Evolutionary conservation across 2,888 invertebrate species (phyloP).

Genomic region (Heliconius cydno): DNA sequence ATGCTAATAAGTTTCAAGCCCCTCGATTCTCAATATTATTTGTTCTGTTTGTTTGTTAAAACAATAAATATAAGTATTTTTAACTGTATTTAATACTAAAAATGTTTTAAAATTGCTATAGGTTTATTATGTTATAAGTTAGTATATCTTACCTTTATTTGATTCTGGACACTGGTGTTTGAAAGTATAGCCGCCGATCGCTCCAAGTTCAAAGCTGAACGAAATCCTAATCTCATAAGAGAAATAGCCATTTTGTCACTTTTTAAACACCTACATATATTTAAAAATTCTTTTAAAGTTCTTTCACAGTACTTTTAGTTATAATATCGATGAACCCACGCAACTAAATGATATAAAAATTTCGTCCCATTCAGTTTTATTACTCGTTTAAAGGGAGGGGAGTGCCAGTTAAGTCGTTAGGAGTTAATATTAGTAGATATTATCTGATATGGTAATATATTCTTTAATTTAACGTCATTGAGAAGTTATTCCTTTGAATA

Average conservation of each 20-base stretch:
- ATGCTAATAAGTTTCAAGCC: not conserved
- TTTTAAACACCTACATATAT: conserved; percentile 41
- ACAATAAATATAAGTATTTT: not conserved
- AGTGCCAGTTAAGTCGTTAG: conserved; percentile 57
- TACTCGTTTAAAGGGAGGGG: conserved; percentile 55
- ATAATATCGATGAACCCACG: not conserved
- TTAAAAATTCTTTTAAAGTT: conserved; percentile 11
- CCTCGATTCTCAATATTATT: not conserved
- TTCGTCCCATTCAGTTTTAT: conserved; percentile 68
- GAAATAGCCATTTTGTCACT: conserved; percentile 75
- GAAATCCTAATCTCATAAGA: conserved; percentile 71
- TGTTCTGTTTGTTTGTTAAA: not conserved
- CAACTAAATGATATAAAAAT: conserved; percentile 63
- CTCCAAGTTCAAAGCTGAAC: conserved; percentile 66
- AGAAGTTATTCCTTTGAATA: conserved; percentile 24
- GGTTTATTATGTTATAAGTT: not conserved
- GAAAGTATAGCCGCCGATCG: conserved; percentile 62
- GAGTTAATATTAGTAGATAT: conserved; percentile 23
- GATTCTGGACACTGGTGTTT: conserved; percentile 61
- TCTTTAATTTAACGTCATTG: conserved; percentile 16
- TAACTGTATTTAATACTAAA: not conserved
- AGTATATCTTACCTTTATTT: conserved; percentile 63
- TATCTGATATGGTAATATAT: conserved; percentile 24
- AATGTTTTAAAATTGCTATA: not conserved
- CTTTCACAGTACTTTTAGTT: not conserved